Percentiles rank a stretch among this genome's conserved stretches.
Evolutionary conservation across 2,113 vertebrate genomes (phyloP).

Genomic region (Hippocampus comes): DNA sequence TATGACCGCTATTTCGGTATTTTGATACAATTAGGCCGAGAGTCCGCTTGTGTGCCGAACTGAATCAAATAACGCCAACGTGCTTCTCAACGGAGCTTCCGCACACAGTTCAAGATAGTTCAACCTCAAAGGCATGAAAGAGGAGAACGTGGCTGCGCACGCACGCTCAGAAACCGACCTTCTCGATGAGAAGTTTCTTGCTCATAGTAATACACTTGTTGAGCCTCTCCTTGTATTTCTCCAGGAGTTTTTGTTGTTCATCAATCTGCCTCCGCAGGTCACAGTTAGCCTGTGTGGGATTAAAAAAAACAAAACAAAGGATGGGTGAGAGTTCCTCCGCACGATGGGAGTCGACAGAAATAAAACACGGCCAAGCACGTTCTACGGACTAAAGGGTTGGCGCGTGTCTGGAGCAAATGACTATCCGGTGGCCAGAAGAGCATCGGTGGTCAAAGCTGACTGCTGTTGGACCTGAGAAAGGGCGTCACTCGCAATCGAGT

Average conservation of each 20-base stretch:
- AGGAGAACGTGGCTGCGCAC: background rate
- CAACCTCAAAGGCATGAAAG: background rate
- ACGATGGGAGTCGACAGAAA: background rate
- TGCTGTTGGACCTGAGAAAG: too few relatives aligned
- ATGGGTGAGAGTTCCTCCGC: background rate
- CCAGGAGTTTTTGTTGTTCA: constrained; percentile 97
- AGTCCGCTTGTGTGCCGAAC: background rate
- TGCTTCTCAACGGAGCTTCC: background rate
- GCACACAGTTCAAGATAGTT: background rate
- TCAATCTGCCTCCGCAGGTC: constrained; percentile 98
- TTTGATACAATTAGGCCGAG: too few relatives aligned
- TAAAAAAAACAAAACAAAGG: background rate
- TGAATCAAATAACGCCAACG: background rate
- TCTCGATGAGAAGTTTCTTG: constrained; percentile 98
- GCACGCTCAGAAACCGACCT: constrained; percentile 69
- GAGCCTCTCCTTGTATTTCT: constrained; percentile 97
- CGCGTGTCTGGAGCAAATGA: too few relatives aligned
- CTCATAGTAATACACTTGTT: constrained; percentile 99
- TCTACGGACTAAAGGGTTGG: too few relatives aligned
- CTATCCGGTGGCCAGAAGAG: too few relatives aligned
- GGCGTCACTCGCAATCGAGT: too few relatives aligned
- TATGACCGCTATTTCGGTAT: too few relatives aligned
- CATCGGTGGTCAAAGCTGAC: too few relatives aligned
- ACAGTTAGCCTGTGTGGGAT: constrained; percentile 86
- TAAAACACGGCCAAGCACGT: background rate